These are phyloP conservation scores for Metallyticus violacea DNA, from an alignment of 2,888 invertebrate species.

Conservation along the genomic window DNA sequence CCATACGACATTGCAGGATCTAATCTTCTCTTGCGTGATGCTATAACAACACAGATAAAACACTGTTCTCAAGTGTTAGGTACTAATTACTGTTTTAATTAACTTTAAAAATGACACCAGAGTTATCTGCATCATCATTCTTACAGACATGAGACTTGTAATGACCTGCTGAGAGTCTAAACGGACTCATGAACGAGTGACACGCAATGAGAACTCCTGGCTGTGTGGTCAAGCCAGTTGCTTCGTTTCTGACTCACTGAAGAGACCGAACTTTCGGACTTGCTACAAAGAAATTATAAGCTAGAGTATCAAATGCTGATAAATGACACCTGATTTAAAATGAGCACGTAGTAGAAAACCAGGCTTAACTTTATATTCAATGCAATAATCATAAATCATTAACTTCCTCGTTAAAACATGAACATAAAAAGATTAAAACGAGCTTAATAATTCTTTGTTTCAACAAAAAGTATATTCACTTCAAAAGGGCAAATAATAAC, in stretches of 20 bases:
- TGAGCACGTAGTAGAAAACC: no score
- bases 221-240: background rate
- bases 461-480: no score
- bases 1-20: background rate
- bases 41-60: background rate
- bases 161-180: background rate
- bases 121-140: background rate
- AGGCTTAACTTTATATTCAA: no score
- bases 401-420: no score
- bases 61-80: background rate
- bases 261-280: no score
- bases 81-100: background rate
- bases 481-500: no score
- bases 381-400: no score
- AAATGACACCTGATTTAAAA: no score
- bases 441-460: no score
- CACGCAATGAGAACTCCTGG: background rate
- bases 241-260: background rate
- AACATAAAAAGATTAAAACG: no score
- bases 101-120: background rate
- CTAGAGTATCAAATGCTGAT: no score
- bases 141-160: background rate
- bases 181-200: background rate
- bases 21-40: background rate
- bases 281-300: no score